Evolutionary conservation across 2,113 vertebrate genomes (phyloP).

Genomic region (Cervus canadensis): DNA sequence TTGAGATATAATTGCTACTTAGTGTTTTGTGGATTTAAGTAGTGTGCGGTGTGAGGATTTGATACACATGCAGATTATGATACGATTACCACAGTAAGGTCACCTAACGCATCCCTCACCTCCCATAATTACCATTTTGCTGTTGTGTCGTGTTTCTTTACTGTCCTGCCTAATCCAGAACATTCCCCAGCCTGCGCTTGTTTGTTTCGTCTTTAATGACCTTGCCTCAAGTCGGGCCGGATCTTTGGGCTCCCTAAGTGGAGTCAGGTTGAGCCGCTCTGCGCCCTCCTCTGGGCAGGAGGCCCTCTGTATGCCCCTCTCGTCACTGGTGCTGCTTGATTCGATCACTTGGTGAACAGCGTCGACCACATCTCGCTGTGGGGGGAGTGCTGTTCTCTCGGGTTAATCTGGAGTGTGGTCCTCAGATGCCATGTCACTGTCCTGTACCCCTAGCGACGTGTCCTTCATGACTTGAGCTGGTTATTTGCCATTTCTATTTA

Average conservation of each 20-base stretch:
- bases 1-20: neutral
- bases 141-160: neutral
- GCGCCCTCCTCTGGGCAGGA: fast-evolving
- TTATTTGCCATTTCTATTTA: neutral
- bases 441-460: neutral
- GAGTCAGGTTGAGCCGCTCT: neutral
- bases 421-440: neutral
- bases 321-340: neutral
- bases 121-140: neutral
- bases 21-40: neutral
- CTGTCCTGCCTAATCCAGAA: neutral
- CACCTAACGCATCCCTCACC: neutral
- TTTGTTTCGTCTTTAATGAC: neutral
- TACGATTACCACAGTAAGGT: neutral
- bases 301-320: fast-evolving
- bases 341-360: neutral
- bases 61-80: no score
- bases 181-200: neutral
- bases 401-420: neutral
- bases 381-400: neutral
- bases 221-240: neutral
- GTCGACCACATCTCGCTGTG: neutral
- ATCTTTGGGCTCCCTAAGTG: neutral
- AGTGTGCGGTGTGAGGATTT: neutral
- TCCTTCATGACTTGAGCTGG: neutral